phyloP scores from a whole-genome alignment of 2,888 invertebrate genomes.

The Sisyra terminalis region DNA sequence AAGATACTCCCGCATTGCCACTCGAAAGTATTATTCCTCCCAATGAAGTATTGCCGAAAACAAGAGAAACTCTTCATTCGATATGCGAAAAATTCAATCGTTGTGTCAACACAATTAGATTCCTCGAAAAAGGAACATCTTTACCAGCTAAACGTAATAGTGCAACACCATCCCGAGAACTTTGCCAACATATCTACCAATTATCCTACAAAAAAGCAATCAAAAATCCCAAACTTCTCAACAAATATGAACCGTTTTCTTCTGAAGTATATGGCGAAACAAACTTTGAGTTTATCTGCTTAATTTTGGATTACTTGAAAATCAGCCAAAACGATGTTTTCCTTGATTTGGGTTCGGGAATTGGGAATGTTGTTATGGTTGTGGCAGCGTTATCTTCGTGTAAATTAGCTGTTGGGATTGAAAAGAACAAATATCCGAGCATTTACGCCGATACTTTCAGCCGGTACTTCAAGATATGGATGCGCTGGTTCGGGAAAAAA shows the following conservation, averaged over 20 bases:
- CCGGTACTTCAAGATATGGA: neutral
- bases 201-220: neutral
- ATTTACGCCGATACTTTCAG: conserved; percentile 2
- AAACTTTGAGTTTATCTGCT: neutral
- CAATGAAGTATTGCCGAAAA: neutral
- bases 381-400: conserved; percentile 1
- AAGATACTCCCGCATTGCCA: conserved; percentile 1
- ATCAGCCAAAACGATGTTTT: conserved; percentile 2
- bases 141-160: neutral
- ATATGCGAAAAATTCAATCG: conserved; percentile 3
- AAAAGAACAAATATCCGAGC: neutral
- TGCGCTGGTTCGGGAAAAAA: conserved; percentile 1
- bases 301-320: neutral
- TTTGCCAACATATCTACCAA: neutral
- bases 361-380: conserved; percentile 1
- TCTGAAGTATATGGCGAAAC: conserved; percentile 2
- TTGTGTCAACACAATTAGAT: neutral
- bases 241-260: conserved; percentile 4
- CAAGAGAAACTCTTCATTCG: neutral
- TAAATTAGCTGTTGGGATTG: neutral
- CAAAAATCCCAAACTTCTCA: conserved; percentile 1
- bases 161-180: neutral
- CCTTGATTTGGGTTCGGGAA: conserved; percentile 1
- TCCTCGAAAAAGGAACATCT: conserved; percentile 2
- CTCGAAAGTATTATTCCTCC: neutral